These are phyloP conservation scores for Crotophaga sulcirostris DNA, from an alignment of 2,113 vertebrate genomes.

Conservation along the genomic window DNA sequence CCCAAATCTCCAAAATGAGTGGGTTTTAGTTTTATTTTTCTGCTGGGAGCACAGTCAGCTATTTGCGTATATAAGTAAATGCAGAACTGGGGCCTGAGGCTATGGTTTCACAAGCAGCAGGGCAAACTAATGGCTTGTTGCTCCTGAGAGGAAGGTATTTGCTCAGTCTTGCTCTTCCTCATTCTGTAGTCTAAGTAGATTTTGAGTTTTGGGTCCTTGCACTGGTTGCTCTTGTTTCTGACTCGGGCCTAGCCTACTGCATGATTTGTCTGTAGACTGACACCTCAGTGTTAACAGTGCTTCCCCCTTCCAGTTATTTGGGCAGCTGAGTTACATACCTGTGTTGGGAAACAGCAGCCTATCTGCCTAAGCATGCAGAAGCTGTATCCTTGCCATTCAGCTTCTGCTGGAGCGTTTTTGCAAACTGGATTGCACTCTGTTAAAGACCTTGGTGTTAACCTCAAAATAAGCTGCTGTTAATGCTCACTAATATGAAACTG, in stretches of 20 bases:
- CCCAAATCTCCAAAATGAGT: background rate
- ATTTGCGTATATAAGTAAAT: background rate
- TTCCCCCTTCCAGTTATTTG: background rate
- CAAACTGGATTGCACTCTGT: background rate
- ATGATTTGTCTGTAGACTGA: background rate
- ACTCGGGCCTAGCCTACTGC: background rate
- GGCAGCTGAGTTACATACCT: background rate
- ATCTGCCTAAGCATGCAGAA: background rate
- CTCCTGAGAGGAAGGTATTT: background rate
- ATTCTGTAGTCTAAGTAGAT: background rate
- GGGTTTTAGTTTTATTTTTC: background rate
- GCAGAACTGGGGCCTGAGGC: background rate
- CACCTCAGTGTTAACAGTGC: background rate
- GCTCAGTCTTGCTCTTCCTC: background rate
- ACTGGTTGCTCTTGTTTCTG: background rate
- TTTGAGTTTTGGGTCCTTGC: background rate
- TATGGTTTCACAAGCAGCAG: background rate
- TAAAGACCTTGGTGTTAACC: conserved; percentile 38
- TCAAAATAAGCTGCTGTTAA: conserved; percentile 46
- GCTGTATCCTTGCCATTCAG: background rate
- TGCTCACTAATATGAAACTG: background rate
- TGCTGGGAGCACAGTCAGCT: background rate
- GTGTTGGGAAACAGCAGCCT: background rate
- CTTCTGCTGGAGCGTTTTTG: background rate
- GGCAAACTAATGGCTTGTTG: background rate